Conservation (phyloP, 2,888 invertebrate species). For the Argynnis bischoffii region DNA sequence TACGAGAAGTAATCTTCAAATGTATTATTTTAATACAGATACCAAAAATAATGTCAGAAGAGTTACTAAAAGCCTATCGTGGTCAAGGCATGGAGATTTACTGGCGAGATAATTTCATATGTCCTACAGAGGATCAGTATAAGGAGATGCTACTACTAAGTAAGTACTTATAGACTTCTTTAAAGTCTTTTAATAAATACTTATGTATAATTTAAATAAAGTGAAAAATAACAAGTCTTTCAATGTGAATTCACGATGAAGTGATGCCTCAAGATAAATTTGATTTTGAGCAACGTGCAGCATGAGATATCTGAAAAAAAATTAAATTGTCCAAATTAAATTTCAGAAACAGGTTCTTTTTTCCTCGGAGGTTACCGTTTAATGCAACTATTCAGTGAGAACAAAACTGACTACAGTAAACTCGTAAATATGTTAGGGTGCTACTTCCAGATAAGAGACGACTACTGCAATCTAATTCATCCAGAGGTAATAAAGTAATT, state of each 20-base stretch:
- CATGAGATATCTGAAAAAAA: too few species aligned
- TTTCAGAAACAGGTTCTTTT: constrained; percentile 35
- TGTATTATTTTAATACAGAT: background rate
- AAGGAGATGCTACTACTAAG: constrained; percentile 91
- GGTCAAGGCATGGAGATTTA: constrained; percentile 97
- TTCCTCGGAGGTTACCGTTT: constrained; percentile 28
- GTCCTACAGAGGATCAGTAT: constrained; percentile 93
- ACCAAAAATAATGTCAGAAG: constrained; percentile 19
- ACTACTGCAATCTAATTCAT: constrained; percentile 34
- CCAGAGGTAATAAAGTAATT: constrained; percentile 30
- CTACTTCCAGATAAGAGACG: constrained; percentile 37
- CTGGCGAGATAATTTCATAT: constrained; percentile 93
- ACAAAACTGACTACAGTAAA: constrained; percentile 85
- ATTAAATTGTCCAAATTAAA: background rate
- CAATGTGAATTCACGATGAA: too few species aligned
- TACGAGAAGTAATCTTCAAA: too few species aligned
- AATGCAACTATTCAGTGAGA: constrained; percentile 57
- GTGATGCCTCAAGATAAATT: too few species aligned
- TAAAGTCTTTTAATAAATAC: too few species aligned
- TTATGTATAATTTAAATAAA: too few species aligned
- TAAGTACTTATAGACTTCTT: constrained; percentile 51
- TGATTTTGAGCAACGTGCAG: too few species aligned
- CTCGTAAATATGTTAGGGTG: constrained; percentile 19
- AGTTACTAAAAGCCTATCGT: constrained; percentile 86
- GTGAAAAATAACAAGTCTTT: too few species aligned